Evolutionary conservation across 2,113 vertebrate species (phyloP).

Genomic region (Saccopteryx bilineata): DNA sequence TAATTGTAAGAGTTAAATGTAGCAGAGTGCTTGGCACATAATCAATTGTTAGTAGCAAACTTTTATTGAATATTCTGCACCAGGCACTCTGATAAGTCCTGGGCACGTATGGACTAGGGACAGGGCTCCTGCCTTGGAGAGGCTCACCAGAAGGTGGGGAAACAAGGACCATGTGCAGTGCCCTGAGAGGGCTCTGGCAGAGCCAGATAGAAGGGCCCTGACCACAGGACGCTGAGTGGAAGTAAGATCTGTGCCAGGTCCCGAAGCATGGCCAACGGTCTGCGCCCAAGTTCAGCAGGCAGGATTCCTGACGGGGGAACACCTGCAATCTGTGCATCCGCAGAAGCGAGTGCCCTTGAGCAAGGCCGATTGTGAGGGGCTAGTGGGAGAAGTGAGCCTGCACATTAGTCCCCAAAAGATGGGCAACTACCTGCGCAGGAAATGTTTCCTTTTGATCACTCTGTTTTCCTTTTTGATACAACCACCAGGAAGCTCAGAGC

Average conservation of each 20-base stretch:
- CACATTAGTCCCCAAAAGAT: not conserved
- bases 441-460: not conserved
- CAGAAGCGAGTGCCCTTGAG: not conserved
- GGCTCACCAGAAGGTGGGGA: not conserved
- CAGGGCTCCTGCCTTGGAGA: not conserved
- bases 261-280: not conserved
- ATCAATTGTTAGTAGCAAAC: not conserved
- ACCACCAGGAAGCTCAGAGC: not conserved
- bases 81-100: not conserved
- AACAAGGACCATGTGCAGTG: not conserved
- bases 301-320: too few relatives aligned
- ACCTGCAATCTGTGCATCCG: fast-evolving
- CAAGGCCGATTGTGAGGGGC: not conserved
- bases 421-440: not conserved
- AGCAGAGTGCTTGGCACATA: not conserved
- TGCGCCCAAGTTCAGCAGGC: not conserved
- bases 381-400: not conserved
- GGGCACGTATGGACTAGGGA: not conserved
- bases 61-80: not conserved
- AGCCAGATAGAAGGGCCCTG: not conserved
- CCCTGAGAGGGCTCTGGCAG: not conserved
- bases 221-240: not conserved
- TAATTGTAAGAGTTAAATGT: not conserved
- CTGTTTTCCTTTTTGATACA: not conserved
- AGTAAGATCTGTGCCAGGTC: too few relatives aligned